Evolutionary conservation across 2,113 vertebrate genomes (phyloP).

Genomic region (Neogobius melanostomus): DNA sequence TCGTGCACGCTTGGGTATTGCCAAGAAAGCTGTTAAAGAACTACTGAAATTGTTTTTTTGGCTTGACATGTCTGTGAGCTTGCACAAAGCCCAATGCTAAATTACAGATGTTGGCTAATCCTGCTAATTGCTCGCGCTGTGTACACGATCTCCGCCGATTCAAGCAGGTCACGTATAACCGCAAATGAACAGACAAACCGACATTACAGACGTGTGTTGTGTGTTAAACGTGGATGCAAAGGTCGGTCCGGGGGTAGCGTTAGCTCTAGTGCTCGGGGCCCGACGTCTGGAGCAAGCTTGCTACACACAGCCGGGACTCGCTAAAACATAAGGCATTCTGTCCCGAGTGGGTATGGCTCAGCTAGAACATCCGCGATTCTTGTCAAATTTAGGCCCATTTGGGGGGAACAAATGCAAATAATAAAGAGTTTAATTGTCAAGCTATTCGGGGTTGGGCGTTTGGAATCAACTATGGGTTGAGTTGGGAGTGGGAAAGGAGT

Average conservation of each 20-base stretch:
- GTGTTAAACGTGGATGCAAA: neutral
- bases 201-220: no score
- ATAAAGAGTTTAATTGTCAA: no score
- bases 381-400: neutral
- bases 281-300: constrained; percentile 13
- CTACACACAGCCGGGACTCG: constrained; percentile 32
- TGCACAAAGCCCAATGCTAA: neutral
- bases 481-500: no score
- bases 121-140: constrained; percentile 22
- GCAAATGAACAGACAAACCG: neutral
- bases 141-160: constrained; percentile 17
- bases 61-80: neutral
- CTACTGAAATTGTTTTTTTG: neutral
- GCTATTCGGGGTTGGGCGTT: no score
- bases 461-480: no score
- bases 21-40: neutral
- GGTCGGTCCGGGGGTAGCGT: neutral
- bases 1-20: neutral
- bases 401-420: neutral
- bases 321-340: neutral
- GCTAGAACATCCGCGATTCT: neutral
- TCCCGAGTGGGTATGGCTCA: neutral
- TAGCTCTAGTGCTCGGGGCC: neutral
- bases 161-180: neutral
- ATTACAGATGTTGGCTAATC: constrained; percentile 13